Evolutionary conservation across 2,113 vertebrate species (phyloP).

Genomic region (Urocitellus parryii): DNA sequence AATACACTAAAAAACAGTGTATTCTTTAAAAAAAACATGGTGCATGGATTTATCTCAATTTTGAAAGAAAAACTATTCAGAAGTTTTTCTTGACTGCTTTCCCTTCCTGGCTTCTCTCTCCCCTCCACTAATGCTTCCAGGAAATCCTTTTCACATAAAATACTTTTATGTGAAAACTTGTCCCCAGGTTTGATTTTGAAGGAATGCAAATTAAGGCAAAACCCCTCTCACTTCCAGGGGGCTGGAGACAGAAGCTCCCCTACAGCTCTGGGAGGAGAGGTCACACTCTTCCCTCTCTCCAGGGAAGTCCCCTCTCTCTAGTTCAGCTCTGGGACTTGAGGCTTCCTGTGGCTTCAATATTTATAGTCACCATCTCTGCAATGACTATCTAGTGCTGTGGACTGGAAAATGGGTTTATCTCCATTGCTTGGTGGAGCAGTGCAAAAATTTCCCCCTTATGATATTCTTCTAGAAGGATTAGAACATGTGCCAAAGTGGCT

Average conservation of each 20-base stretch:
- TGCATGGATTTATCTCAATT: too few relatives aligned
- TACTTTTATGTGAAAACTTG: too few relatives aligned
- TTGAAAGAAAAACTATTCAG: too few relatives aligned
- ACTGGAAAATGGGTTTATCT: not conserved
- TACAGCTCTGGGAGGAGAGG: too few relatives aligned
- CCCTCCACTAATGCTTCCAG: not conserved
- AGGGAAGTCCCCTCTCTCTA: too few relatives aligned
- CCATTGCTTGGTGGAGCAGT: not conserved
- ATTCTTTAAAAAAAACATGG: too few relatives aligned
- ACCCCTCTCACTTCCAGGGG: too few relatives aligned
- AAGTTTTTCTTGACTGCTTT: not conserved
- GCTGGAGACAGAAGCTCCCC: not conserved
- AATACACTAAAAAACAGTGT: too few relatives aligned
- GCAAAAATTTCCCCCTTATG: not conserved
- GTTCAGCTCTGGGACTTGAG: accelerated
- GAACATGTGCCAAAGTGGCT: not conserved
- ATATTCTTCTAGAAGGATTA: not conserved
- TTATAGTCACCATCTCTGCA: too few relatives aligned
- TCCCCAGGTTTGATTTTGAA: too few relatives aligned
- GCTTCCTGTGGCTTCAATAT: accelerated
- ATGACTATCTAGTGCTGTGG: accelerated
- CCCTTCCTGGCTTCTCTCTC: not conserved
- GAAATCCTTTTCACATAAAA: too few relatives aligned
- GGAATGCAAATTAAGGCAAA: not conserved
- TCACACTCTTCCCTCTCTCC: too few relatives aligned